Evolutionary conservation across 2,888 invertebrate genomes (phyloP).

Genomic region (Dendrolimus pini): DNA sequence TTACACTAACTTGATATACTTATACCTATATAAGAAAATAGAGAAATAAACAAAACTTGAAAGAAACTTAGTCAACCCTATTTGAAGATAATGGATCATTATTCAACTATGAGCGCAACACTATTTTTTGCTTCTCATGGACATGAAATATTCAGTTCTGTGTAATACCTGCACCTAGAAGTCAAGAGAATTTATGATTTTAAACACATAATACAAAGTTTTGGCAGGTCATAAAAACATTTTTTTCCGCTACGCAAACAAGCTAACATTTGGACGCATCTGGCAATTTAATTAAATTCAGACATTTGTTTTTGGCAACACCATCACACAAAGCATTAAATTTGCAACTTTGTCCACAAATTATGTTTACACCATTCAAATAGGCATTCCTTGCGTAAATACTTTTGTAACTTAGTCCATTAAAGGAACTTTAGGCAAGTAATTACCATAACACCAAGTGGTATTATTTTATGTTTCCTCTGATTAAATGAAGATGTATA

Average conservation of each 20-base stretch:
- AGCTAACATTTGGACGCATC: constrained; percentile 25
- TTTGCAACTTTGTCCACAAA: constrained; percentile 63
- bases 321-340: constrained; percentile 55
- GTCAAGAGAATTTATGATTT: too few species aligned
- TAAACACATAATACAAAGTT: neutral
- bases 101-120: too few species aligned
- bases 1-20: too few species aligned
- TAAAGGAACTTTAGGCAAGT: constrained; percentile 58
- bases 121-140: too few species aligned
- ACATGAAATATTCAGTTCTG: too few species aligned
- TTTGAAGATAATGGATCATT: too few species aligned
- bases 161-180: too few species aligned
- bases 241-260: constrained; percentile 2
- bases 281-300: constrained; percentile 58
- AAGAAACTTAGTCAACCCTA: too few species aligned
- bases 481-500: constrained; percentile 9
- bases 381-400: constrained; percentile 60
- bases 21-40: too few species aligned
- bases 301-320: constrained; percentile 44
- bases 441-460: constrained; percentile 42
- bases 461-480: constrained; percentile 34
- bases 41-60: too few species aligned
- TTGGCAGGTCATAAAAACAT: neutral
- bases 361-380: constrained; percentile 69
- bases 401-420: constrained; percentile 65